A percentile compares a stretch with the other conserved stretches of the same genome.
These are phyloP conservation scores for Matsumyia berberina DNA, from an alignment of 2,888 invertebrate species.

Conservation along the genomic window DNA sequence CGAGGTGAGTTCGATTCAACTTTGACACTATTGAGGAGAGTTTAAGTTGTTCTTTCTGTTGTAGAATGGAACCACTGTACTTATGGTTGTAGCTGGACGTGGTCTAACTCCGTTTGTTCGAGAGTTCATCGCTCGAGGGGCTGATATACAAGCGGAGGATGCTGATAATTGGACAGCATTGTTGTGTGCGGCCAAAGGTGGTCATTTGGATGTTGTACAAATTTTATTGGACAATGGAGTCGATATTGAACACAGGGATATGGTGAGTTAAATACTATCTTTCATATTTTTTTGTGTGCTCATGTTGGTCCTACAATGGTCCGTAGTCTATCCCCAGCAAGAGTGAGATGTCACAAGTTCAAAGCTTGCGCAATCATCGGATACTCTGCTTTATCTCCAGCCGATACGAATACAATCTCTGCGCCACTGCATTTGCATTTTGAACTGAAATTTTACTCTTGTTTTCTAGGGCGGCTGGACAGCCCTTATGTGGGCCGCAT, in stretches of 20 bases:
- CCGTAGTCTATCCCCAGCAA: too few species aligned
- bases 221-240: slow-evolving; percentile 94
- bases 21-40: too few species aligned
- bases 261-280: slow-evolving; percentile 87
- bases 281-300: not conserved
- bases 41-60: slow-evolving; percentile 65
- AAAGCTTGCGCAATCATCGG: too few species aligned
- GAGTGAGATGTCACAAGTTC: too few species aligned
- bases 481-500: slow-evolving; percentile 98
- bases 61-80: slow-evolving; percentile 96
- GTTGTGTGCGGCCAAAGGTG: slow-evolving; percentile 95
- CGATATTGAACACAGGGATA: slow-evolving; percentile 93
- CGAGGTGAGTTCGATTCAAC: slow-evolving; percentile 86
- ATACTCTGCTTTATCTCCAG: too few species aligned
- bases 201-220: slow-evolving; percentile 91
- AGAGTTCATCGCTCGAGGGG: slow-evolving; percentile 94
- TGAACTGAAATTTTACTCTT: not conserved
- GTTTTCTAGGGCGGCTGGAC: slow-evolving; percentile 95
- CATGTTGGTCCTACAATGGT: too few species aligned
- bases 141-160: slow-evolving; percentile 96
- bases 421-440: not conserved
- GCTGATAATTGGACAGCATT: slow-evolving; percentile 97
- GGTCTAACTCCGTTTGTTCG: slow-evolving; percentile 93
- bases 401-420: too few species aligned
- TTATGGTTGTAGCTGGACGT: slow-evolving; percentile 95